Evolutionary conservation across 1,140 invertebrate genomes (phyloP).

Genomic region (Drosophila prosaltans): DNA sequence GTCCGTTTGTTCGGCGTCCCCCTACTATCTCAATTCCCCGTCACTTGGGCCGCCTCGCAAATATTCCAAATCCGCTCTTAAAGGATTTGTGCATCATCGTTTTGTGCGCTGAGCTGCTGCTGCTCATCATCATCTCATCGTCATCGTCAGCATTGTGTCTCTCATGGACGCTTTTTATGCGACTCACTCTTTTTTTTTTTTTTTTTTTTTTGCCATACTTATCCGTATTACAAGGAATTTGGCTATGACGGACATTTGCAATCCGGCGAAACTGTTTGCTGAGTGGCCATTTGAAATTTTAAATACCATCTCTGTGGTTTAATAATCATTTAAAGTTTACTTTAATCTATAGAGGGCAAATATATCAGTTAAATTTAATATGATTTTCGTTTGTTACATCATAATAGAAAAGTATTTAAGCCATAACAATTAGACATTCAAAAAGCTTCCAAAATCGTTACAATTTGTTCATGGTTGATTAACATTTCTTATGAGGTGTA

Average conservation of each 20-base stretch:
- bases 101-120: conserved; percentile 45
- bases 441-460: no score
- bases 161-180: conserved; percentile 41
- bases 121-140: conserved; percentile 34
- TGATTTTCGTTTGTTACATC: no score
- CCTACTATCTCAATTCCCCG: neutral
- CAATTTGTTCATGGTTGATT: no score
- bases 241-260: conserved; percentile 60
- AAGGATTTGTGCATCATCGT: conserved; percentile 69
- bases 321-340: conserved; percentile 1
- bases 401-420: no score
- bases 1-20: conserved; percentile 16
- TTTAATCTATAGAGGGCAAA: neutral
- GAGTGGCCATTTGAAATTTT: conserved; percentile 28
- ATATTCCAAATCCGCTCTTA: conserved; percentile 66
- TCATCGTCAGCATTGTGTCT: conserved; percentile 56
- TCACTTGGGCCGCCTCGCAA: conserved; percentile 33
- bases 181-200: conserved; percentile 33
- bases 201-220: conserved; percentile 9
- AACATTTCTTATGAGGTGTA: no score
- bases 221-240: conserved; percentile 58
- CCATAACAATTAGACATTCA: no score
- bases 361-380: no score
- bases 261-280: conserved; percentile 54
- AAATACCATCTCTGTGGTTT: neutral